These are phyloP conservation scores for Phyllopteryx taeniolatus DNA, from an alignment of 2,113 vertebrate species.

Conservation along the genomic window DNA sequence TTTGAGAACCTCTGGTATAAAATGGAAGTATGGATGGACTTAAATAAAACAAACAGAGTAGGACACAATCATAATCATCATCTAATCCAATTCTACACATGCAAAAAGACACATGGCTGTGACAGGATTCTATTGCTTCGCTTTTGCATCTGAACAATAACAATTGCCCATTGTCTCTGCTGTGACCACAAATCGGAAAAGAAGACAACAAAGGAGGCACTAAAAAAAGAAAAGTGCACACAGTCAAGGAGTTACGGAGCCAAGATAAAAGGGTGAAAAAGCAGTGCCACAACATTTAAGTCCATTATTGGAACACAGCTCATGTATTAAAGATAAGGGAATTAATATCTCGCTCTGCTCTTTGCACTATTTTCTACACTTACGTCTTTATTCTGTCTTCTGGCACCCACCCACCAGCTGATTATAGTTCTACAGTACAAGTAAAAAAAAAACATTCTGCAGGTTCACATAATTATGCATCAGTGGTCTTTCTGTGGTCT, in stretches of 20 bases:
- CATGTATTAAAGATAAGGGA: constrained; percentile 42
- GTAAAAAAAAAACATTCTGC: neutral
- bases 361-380: neutral
- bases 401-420: neutral
- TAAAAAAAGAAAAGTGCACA: neutral
- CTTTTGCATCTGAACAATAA: too few relatives aligned
- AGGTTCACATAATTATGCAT: neutral
- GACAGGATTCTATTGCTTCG: neutral
- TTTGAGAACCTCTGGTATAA: neutral
- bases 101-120: neutral
- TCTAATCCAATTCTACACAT: neutral
- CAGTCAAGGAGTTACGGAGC: neutral
- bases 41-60: neutral
- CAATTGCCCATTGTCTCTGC: neutral
- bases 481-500: neutral
- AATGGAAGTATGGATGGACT: neutral
- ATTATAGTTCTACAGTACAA: neutral
- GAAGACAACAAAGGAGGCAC: neutral
- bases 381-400: neutral
- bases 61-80: neutral
- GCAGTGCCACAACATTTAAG: constrained; percentile 9
- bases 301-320: constrained; percentile 34
- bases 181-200: neutral
- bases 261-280: constrained; percentile 2
- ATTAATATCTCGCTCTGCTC: constrained; percentile 20